Evolutionary conservation across 1,140 invertebrate species (phyloP), one percentile per base, ranked within the genome.

Genomic region (Amphibalanus amphitrite): DNA sequence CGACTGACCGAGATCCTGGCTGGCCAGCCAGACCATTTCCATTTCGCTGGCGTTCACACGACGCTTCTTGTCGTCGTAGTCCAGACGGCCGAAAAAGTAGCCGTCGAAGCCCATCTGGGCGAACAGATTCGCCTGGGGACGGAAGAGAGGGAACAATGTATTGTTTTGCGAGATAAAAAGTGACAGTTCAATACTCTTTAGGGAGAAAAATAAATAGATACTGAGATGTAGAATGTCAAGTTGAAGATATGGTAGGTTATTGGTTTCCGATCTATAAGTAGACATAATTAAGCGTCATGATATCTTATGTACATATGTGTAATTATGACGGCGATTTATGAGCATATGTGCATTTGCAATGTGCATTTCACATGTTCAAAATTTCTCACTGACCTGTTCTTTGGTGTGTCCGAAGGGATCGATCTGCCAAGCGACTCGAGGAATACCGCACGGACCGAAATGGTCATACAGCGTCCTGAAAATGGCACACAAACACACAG

Each of bases 1-100:
- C 25, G 10, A 64, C 73, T 71, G 40, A 74, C 74, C 74, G n/a
- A 74, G 72, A n/a, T 71, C 67, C n/a, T 69, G 75, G 72, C 77
- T 78, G 33, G 70, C 78, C 76, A 88, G 82, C 94, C 94, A 97
- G 3, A 96, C 78, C 81, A 93, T 89, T 80, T 97, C 94, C 80
- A 91, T 85, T 0, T 82, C 85, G 80, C 87, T 87, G 0, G 83
- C 79, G 0, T 72, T 73, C 13, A 87, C 77, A 69, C 94, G 82
- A 0, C 82, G 74, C 0, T 70, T 76, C 78, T 93, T 93, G 78
- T 98, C 95, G 75, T 90, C 85, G 80, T 90, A 92, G 80, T 98
- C 93, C 23, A 96, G 84, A 67, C 95, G 84, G 0, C 89, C 93
- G 73, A 97, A 86, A 74, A 96, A 90, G 47, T 95, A 80, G 0